Conservation (phyloP, 2,797 vertebrate genomes). For the Pangasius macronema region DNA sequence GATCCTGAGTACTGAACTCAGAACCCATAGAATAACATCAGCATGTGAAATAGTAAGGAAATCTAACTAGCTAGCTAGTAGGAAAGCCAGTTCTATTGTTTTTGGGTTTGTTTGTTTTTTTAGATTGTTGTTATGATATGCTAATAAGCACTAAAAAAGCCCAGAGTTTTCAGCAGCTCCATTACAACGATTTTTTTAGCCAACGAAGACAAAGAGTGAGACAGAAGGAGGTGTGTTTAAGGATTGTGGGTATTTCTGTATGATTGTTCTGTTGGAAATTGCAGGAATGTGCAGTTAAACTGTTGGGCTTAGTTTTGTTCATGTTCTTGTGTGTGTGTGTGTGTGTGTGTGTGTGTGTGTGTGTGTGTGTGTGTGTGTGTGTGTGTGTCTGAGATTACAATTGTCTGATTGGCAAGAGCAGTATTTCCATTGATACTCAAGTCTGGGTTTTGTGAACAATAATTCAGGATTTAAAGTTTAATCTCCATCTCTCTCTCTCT, state of each 20-base stretch:
- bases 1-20: not conserved
- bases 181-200: not conserved
- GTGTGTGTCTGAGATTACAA: not conserved
- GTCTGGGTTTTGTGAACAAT: conserved; percentile 6
- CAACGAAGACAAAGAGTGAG: not conserved
- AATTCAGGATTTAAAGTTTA: conserved; percentile 9
- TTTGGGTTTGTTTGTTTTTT: not conserved
- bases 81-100: not conserved
- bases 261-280: not conserved
- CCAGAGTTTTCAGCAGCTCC: not conserved
- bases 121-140: not conserved
- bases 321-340: not conserved
- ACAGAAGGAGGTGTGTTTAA: conserved; percentile 7
- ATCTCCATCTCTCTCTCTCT: not conserved
- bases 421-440: conserved; percentile 1
- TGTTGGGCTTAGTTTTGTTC: conserved; percentile 1
- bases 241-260: not conserved
- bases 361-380: not conserved
- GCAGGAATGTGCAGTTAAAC: conserved; percentile 17
- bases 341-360: not conserved
- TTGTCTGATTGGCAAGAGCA: conserved; percentile 1
- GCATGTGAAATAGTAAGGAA: not conserved
- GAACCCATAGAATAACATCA: not conserved
- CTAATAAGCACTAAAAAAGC: not conserved
- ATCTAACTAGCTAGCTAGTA: not conserved